Percentiles rank a stretch among this genome's conserved stretches.
phyloP scores from a whole-genome alignment of 2,888 invertebrate genomes.

The Synanthedon myopaeformis region DNA sequence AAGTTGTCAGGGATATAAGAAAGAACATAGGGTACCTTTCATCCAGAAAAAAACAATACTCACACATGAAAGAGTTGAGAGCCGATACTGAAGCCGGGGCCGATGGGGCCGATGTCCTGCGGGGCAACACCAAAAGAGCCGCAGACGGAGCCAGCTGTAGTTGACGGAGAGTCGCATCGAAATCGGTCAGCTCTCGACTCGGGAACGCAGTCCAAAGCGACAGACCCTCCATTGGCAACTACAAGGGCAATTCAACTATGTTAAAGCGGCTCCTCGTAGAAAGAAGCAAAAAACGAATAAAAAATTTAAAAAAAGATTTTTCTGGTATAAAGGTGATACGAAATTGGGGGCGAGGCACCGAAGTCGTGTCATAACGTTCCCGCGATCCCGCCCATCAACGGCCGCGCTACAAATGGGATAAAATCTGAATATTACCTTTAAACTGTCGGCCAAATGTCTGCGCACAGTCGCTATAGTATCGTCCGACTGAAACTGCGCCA shows the following conservation, averaged over 20 bases:
- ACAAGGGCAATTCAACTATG: too few species aligned
- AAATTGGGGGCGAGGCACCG: too few species aligned
- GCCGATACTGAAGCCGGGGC: constrained; percentile 10
- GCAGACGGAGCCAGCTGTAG: constrained; percentile 81
- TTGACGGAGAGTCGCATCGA: constrained; percentile 69
- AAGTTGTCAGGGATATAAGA: too few species aligned
- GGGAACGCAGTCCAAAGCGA: constrained; percentile 84
- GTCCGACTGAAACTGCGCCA: constrained; percentile 78
- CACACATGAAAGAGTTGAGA: constrained; percentile 19
- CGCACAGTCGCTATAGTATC: constrained; percentile 73
- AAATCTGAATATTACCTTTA: constrained; percentile 31
- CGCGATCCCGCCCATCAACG: too few species aligned
- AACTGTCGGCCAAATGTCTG: constrained; percentile 61
- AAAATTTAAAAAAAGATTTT: too few species aligned
- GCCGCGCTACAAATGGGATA: too few species aligned
- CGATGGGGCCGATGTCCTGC: constrained; percentile 28
- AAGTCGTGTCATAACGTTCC: too few species aligned
- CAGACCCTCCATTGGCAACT: constrained; percentile 39
- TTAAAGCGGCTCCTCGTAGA: too few species aligned
- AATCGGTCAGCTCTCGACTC: constrained; percentile 75
- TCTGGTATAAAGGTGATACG: too few species aligned
- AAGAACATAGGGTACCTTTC: too few species aligned
- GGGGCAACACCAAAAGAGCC: constrained; percentile 79
- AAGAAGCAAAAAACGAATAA: too few species aligned
- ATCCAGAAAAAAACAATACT: constrained; percentile 7